Percentiles rank a stretch among this genome's conserved stretches.
Conservation (phyloP, 2,888 invertebrate genomes). For the Papilio elwesi region DNA sequence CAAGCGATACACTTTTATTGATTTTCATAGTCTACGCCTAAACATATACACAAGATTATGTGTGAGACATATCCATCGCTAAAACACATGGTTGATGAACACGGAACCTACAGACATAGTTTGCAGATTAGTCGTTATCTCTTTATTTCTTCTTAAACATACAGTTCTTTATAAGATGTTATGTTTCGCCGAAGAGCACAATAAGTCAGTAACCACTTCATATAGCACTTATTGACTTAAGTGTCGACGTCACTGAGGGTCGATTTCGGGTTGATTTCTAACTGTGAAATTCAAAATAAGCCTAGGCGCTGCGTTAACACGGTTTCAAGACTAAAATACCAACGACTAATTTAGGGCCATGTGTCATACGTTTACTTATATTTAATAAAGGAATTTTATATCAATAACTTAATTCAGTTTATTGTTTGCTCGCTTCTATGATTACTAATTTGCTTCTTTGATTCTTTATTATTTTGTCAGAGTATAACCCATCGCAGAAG, state of each 20-base stretch:
- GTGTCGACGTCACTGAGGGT: neutral
- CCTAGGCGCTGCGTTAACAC: neutral
- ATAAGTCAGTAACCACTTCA: constrained; percentile 5
- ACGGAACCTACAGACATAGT: neutral
- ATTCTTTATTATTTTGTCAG: no score
- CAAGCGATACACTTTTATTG: no score
- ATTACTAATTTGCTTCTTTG: no score
- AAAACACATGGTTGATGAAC: no score
- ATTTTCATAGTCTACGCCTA: no score
- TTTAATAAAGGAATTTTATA: neutral
- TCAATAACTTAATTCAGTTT: no score
- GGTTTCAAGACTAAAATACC: neutral
- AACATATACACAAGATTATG: no score
- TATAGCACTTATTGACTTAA: neutral
- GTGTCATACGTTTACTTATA: neutral
- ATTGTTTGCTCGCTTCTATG: no score
- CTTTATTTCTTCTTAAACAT: neutral
- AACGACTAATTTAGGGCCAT: neutral
- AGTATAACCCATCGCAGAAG: no score
- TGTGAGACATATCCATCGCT: no score
- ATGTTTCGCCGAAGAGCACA: neutral
- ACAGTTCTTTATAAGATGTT: neutral
- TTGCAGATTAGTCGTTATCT: neutral
- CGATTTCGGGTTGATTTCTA: neutral
- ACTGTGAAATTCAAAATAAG: constrained; percentile 19